Evolutionary conservation across 2,888 invertebrate genomes (phyloP).

Genomic region (Melanostoma mellinum): DNA sequence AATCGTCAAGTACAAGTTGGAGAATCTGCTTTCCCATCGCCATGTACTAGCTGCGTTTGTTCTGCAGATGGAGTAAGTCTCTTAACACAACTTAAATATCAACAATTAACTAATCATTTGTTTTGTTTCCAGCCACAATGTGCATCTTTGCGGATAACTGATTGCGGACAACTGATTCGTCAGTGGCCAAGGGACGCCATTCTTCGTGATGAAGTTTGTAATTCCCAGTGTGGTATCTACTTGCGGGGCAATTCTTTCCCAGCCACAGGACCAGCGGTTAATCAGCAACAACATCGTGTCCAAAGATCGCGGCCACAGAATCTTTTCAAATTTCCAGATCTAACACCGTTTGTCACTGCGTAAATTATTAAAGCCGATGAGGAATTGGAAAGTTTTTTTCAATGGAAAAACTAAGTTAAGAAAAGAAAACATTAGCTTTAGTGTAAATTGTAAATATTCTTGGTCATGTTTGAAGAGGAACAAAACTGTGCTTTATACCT

Average conservation of each 20-base stretch:
- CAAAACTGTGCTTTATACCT: constrained; percentile 50
- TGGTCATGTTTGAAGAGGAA: constrained; percentile 26
- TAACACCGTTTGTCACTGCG: constrained; percentile 84
- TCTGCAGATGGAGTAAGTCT: constrained; percentile 91
- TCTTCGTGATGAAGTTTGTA: constrained; percentile 92
- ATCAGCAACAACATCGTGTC: constrained; percentile 78
- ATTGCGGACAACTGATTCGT: constrained; percentile 91
- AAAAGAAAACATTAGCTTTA: constrained; percentile 43
- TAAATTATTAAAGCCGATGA: constrained; percentile 25
- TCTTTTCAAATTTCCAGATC: constrained; percentile 89
- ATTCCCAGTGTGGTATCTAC: constrained; percentile 93
- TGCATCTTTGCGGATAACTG: constrained; percentile 92
- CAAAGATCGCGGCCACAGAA: constrained; percentile 82
- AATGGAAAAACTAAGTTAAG: background rate
- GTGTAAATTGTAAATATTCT: constrained; percentile 68
- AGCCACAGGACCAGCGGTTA: constrained; percentile 77
- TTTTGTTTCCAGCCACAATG: constrained; percentile 88
- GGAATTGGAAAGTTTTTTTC: background rate
- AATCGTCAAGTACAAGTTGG: constrained; percentile 90
- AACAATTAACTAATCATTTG: constrained; percentile 63
- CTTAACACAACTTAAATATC: background rate
- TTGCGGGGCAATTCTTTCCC: constrained; percentile 82
- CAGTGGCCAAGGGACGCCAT: constrained; percentile 93
- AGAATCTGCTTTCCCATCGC: constrained; percentile 93
- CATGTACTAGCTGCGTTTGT: constrained; percentile 94